A percentile compares a stretch with the other conserved stretches of the same genome.
These are phyloP conservation scores for Ericerus pela DNA, from an alignment of 1,140 invertebrate species.

Conservation along the genomic window DNA sequence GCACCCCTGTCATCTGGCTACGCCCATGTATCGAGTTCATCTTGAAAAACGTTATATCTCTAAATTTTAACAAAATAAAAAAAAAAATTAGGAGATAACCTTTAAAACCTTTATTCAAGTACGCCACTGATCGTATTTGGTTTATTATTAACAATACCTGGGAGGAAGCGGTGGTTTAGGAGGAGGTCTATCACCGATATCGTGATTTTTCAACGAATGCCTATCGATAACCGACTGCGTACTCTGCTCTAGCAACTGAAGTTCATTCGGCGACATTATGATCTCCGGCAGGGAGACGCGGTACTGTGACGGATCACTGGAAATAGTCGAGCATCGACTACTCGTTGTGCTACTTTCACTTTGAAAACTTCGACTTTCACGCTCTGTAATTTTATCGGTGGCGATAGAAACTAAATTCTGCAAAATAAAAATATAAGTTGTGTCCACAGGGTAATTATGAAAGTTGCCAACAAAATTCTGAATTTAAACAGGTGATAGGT, in stretches of 20 bases:
- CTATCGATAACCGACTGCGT: conserved; percentile 29
- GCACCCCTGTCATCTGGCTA: too few relatives aligned
- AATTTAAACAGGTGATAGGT: background rate
- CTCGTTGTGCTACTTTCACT: conserved; percentile 14
- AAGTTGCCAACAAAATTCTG: background rate
- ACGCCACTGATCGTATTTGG: too few relatives aligned
- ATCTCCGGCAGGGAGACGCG: conserved; percentile 64
- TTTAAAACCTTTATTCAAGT: too few relatives aligned
- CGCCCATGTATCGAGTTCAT: too few relatives aligned
- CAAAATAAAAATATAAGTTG: conserved; percentile 19
- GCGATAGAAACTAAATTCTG: conserved; percentile 46
- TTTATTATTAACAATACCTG: conserved; percentile 35
- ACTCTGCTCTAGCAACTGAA: conserved; percentile 48
- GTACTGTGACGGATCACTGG: conserved; percentile 29
- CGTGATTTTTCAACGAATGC: conserved; percentile 23
- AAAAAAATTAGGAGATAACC: too few relatives aligned
- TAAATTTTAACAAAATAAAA: too few relatives aligned
- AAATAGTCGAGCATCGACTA: conserved; percentile 3
- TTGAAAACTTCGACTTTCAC: background rate
- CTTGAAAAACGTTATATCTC: too few relatives aligned
- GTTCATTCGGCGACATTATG: conserved; percentile 56
- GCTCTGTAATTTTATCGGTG: conserved; percentile 45
- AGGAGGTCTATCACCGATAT: conserved; percentile 44
- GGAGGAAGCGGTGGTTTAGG: conserved; percentile 75
- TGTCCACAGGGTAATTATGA: background rate